phyloP scores from a whole-genome alignment of 2,888 invertebrate species.

The Conchocele bisecta region DNA sequence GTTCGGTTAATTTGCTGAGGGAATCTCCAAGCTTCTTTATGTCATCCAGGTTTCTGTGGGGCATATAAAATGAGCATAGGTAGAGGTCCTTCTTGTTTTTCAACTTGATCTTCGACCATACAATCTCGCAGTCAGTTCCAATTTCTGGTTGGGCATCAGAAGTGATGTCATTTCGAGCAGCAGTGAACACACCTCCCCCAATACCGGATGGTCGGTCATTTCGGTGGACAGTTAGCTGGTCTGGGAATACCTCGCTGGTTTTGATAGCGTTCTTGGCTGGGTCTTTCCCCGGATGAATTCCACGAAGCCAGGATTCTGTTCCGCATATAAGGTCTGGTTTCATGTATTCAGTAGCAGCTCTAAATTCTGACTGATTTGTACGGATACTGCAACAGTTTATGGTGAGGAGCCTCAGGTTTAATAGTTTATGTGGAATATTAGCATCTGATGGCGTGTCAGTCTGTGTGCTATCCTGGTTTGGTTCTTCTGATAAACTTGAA shows the following conservation, averaged over 20 bases:
- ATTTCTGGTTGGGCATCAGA: slow-evolving; percentile 7
- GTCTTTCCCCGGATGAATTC: slow-evolving; percentile 18
- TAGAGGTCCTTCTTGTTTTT: slow-evolving; percentile 13
- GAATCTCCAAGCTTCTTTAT: not conserved
- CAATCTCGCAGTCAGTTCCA: slow-evolving; percentile 5
- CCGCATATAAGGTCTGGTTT: slow-evolving; percentile 29
- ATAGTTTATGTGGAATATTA: not conserved
- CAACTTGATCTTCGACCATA: slow-evolving; percentile 11
- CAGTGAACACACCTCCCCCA: slow-evolving; percentile 19
- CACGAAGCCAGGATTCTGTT: slow-evolving; percentile 21
- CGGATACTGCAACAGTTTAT: slow-evolving; percentile 13
- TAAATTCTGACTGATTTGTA: slow-evolving; percentile 22
- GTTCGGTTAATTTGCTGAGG: not conserved
- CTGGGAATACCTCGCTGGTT: slow-evolving; percentile 6
- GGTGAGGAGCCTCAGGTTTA: not conserved
- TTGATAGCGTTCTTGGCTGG: slow-evolving; percentile 20
- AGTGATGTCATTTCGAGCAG: not conserved
- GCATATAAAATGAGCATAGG: slow-evolving; percentile 35
- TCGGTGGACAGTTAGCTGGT: not conserved
- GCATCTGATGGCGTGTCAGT: not conserved
- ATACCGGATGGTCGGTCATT: slow-evolving; percentile 1
- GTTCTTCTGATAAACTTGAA: no score
- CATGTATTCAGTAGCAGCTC: slow-evolving; percentile 16
- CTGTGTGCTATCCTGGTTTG: not conserved
- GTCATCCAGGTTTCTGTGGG: slow-evolving; percentile 7